Base-by-base conservation (phyloP, 92 coral and sea anemone species). In the Umimayanthus kanabou region DNA sequence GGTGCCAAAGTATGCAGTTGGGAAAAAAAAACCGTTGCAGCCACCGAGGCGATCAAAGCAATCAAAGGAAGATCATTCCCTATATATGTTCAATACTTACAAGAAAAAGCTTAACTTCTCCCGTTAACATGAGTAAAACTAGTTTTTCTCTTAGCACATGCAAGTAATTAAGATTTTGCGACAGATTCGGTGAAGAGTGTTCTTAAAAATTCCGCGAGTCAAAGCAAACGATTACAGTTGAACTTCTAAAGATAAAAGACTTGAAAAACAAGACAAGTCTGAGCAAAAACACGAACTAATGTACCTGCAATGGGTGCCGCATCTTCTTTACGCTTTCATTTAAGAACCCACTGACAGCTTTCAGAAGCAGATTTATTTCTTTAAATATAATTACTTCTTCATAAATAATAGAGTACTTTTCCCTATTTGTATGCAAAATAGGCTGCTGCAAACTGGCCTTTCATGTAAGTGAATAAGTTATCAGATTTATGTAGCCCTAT, bases 241-340 rank as follows among this genome's bases (percentile, higher is more conserved):
- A 37, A 37, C 45, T 6, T 73, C 39, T 7, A 73, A 73, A 61
- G 6, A 61, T 20, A 18, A 23, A 61, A 61, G 14, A 57, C 65
- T 57, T 57, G 65, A 20, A 20, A 4, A 15, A 57, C 20, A 61
- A 61, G 22, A 61, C 8, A 20, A 53, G 58, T 61, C 9, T 61
- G 69, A 18, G 69, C 0, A 61, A 23, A 61, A 61, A 9, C 1
- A 61, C 7, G 69, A 18, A 18, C 26, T 61, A 14, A 5, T 61
- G 26, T 61, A 61, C 69, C 69, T 61, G 69, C 69, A 61, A 22
- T 18, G n/a, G 69, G 26, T 20, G 26, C 22, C 26, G 26, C 5
- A 61, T 61, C 69, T 23, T 61, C 69, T 61, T 61, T 61, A 61
- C 26, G 49, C 80, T 76, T 76, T 76, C 55, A 76, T 76, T 76